Evolutionary conservation across 2,797 vertebrate genomes (phyloP), one percentile per base, ranked within the genome.

Genomic region (Octomys mimax): DNA sequence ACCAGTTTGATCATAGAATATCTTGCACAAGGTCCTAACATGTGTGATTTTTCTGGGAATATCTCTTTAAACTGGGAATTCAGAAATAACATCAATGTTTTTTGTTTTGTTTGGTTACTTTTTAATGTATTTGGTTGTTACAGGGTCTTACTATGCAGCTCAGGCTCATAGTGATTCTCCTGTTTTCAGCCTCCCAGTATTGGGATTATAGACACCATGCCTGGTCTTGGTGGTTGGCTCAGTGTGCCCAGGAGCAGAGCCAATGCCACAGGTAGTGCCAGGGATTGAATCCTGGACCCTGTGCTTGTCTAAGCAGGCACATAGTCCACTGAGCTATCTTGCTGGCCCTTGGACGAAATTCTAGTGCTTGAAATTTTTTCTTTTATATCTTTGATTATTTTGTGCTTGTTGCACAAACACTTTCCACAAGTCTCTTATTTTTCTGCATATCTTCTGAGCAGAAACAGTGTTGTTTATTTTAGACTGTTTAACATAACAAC

Each of bases 401-500:
- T n/a, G 75, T 57, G 9, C 11, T 22, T 52, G 0, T 57, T 70
- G 22, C 18, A 88, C 71, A 33, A 94, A 18, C 1, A 78, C 82
- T 91, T 94, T 39, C 36, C 31, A 68, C n/a, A 19, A n/a, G 1
- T 39, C 2, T 88, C 18, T 92, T 31, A 62, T 19, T 78, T 92
- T 90, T 90, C 36, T 89, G 64, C 4, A 70, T 31, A 70, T 87
- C 24, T 77, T 84, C 12, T 84, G 24, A 90, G 71, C 42, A 92
- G 59, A 87, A 68, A 66, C 33, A 87, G 11, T 24, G 18, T 13
- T 92, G 13, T 64, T 87, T 83, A 33, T 28, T 68, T 5, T 75
- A 91, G 31, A 70, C 6, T 62, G 78, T 83, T 79, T 19, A 4
- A 95, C 71, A 0, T 62, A 18, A 78, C 42, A 64, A 70, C 31